These are phyloP conservation scores for Mobula birostris DNA, from an alignment of 2,113 vertebrate genomes.

Conservation along the genomic window DNA sequence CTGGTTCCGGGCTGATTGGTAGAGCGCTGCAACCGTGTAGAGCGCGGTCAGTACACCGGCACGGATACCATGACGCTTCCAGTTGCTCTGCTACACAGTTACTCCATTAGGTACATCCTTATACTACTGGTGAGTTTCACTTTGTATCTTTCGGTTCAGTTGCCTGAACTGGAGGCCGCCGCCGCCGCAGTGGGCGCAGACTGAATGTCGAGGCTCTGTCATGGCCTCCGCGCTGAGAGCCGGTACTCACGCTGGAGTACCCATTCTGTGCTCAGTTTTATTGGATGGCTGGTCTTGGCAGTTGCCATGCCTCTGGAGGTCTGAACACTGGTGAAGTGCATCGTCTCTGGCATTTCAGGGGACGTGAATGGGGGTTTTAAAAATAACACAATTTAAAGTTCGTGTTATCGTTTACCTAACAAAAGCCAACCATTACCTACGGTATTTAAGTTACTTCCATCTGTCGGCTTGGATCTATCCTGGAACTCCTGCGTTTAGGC, in stretches of 20 bases:
- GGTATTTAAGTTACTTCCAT: not conserved
- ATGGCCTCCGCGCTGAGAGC: not conserved
- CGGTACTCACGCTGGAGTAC: not conserved
- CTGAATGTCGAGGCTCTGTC: not conserved
- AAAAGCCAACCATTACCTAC: not conserved
- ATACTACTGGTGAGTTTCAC: constrained; percentile 11
- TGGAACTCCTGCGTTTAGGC: not conserved
- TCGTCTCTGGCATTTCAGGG: too few relatives aligned
- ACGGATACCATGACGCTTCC: not conserved
- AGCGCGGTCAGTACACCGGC: not conserved
- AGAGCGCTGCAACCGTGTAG: not conserved
- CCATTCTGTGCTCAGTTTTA: not conserved
- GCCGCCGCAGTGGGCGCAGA: not conserved
- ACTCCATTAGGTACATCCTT: not conserved
- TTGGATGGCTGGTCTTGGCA: not conserved
- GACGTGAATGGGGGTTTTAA: not conserved
- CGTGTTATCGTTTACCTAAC: not conserved
- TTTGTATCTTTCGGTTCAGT: not conserved
- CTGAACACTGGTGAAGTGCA: too few relatives aligned
- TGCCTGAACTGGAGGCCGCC: too few relatives aligned
- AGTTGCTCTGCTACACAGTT: not conserved
- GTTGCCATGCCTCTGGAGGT: not conserved
- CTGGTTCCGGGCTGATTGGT: not conserved
- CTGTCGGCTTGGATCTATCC: not conserved
- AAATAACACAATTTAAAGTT: not conserved